Conservation (phyloP, 1,140 invertebrate genomes). For the Rhopalosiphum padi region DNA sequence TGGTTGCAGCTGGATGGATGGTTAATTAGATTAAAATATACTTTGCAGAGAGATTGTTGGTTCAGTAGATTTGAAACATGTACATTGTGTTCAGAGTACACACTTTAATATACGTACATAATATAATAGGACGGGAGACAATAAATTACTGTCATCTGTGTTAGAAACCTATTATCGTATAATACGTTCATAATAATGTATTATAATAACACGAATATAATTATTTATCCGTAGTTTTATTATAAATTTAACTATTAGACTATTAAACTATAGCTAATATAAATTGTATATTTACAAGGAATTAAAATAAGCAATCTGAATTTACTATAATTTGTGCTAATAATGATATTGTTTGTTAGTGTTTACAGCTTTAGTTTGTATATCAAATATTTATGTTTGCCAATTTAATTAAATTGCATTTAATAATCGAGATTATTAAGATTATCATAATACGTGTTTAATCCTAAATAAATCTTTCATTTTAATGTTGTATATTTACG, state of each 20-base stretch:
- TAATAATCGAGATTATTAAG: neutral
- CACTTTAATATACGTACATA: neutral
- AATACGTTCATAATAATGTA: neutral
- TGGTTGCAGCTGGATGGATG: neutral
- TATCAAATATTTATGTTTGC: neutral
- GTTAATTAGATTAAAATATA: slow-evolving; percentile 10
- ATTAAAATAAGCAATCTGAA: neutral
- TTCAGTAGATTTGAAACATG: neutral
- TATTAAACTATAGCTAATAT: neutral
- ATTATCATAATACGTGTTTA: neutral
- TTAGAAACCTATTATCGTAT: neutral
- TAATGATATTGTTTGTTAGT: neutral
- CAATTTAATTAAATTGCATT: neutral
- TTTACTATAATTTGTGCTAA: neutral
- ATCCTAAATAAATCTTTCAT: neutral
- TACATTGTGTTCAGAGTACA: neutral
- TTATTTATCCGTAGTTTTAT: neutral
- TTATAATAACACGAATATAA: neutral
- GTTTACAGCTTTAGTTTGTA: neutral
- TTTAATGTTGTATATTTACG: neutral
- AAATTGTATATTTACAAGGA: neutral
- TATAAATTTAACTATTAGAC: neutral
- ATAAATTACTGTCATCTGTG: neutral
- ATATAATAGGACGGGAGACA: neutral
- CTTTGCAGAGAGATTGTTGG: neutral